phyloP scores from a whole-genome alignment of 2,888 invertebrate genomes.

The Buathra laborator region DNA sequence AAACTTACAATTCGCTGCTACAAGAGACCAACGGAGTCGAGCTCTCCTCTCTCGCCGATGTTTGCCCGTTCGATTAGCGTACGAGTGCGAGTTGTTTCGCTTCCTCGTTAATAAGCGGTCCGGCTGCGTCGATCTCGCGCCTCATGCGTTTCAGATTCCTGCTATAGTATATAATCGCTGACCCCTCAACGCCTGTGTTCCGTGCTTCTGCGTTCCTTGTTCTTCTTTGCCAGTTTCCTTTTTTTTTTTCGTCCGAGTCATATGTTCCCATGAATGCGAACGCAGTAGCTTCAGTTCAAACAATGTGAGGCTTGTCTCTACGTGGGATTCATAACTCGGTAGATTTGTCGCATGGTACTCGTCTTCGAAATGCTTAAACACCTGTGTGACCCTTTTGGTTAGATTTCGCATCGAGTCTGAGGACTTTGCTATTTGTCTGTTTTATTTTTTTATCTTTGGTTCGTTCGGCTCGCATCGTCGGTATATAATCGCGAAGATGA shows the following conservation, averaged over 20 bases:
- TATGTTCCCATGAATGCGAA: constrained; percentile 57
- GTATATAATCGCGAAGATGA: constrained; percentile 6
- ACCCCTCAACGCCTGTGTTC: constrained; percentile 20
- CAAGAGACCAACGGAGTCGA: background rate
- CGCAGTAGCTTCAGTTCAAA: constrained; percentile 29
- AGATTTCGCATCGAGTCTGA: background rate
- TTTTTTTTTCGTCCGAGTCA: constrained; percentile 23
- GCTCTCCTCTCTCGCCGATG: constrained; percentile 58
- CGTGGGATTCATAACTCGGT: constrained; percentile 32
- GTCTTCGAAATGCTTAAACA: background rate
- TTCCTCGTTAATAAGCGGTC: constrained; percentile 84
- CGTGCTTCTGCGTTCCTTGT: constrained; percentile 15
- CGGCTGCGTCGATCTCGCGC: constrained; percentile 59
- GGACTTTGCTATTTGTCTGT: background rate
- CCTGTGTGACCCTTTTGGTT: background rate
- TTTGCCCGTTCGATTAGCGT: constrained; percentile 83
- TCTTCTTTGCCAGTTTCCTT: constrained; percentile 1
- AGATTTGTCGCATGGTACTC: background rate
- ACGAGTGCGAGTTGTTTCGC: constrained; percentile 84
- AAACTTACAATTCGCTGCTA: background rate
- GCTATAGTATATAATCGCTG: constrained; percentile 35
- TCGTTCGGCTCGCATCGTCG: background rate
- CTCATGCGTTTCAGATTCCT: constrained; percentile 42
- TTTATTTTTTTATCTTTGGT: background rate
- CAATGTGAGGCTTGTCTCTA: constrained; percentile 57